A percentile compares a stretch with the other conserved stretches of the same genome.
These are phyloP conservation scores for Macrostomum cliftonense DNA, from an alignment of 2,888 invertebrate genomes.

Conservation along the genomic window DNA sequence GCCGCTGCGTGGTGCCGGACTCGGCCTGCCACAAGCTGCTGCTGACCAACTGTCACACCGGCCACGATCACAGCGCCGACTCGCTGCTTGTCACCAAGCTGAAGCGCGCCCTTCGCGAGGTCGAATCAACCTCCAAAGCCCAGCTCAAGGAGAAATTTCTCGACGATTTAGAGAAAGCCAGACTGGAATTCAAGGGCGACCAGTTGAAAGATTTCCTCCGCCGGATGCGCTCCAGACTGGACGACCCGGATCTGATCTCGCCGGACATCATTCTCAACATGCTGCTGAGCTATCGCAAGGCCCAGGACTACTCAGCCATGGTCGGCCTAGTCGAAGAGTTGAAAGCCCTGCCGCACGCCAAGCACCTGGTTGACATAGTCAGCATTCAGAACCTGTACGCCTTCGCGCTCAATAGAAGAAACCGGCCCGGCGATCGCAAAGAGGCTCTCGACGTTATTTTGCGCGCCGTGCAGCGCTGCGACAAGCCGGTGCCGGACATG, in stretches of 20 bases:
- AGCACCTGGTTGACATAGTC: slow-evolving; percentile 48
- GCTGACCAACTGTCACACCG: too few species aligned
- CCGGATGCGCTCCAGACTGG: slow-evolving; percentile 63
- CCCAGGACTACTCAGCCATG: slow-evolving; percentile 23
- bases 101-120: neutral
- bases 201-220: slow-evolving; percentile 40
- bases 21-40: too few species aligned
- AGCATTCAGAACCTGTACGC: slow-evolving; percentile 81
- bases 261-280: slow-evolving; percentile 86
- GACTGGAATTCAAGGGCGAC: slow-evolving; percentile 64
- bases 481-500: slow-evolving; percentile 89
- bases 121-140: slow-evolving; percentile 49
- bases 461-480: slow-evolving; percentile 39
- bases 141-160: slow-evolving; percentile 71
- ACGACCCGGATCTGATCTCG: slow-evolving; percentile 85
- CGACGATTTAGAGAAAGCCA: slow-evolving; percentile 69
- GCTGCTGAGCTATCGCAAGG: slow-evolving; percentile 53
- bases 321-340: neutral
- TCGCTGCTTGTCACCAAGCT: neutral
- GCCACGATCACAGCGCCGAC: too few species aligned
- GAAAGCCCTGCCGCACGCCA: neutral
- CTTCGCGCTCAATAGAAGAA: slow-evolving; percentile 83
- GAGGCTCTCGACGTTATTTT: slow-evolving; percentile 68
- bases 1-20: too few species aligned
- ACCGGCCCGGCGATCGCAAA: slow-evolving; percentile 78